Evolutionary conservation across 2,113 vertebrate species (phyloP).

Genomic region (Chrysochloris asiatica): DNA sequence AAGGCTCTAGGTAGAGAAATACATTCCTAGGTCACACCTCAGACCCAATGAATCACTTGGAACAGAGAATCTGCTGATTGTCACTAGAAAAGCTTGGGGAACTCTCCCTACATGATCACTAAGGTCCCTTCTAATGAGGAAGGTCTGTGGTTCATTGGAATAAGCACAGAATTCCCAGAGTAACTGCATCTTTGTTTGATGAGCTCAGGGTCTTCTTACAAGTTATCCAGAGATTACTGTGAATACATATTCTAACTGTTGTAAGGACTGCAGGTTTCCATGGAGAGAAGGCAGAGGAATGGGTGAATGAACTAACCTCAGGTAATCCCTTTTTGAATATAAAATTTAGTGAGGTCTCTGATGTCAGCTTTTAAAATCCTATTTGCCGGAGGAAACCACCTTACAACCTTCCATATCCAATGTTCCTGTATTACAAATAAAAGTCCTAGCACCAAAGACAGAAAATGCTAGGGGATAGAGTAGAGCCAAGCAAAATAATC

Average conservation of each 20-base stretch:
- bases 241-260: not conserved
- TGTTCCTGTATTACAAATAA: slow-evolving; percentile 13
- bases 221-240: not conserved
- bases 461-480: slow-evolving; percentile 32
- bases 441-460: slow-evolving; percentile 24
- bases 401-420: not conserved
- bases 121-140: not conserved
- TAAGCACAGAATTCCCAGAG: slow-evolving; percentile 30
- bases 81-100: not conserved
- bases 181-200: not conserved
- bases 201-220: too few relatives aligned
- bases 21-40: not conserved
- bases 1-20: not conserved
- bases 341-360: slow-evolving; percentile 39
- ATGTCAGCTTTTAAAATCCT: slow-evolving; percentile 45
- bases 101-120: not conserved
- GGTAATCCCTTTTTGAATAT: slow-evolving; percentile 10
- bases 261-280: not conserved
- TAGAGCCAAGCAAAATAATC: not conserved
- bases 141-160: not conserved
- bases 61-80: not conserved
- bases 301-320: not conserved
- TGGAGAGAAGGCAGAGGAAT: not conserved
- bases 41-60: not conserved
- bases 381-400: slow-evolving; percentile 27